Base-by-base conservation (phyloP, 2,113 vertebrate species). In the Campylomormyrus numenius region DNA sequence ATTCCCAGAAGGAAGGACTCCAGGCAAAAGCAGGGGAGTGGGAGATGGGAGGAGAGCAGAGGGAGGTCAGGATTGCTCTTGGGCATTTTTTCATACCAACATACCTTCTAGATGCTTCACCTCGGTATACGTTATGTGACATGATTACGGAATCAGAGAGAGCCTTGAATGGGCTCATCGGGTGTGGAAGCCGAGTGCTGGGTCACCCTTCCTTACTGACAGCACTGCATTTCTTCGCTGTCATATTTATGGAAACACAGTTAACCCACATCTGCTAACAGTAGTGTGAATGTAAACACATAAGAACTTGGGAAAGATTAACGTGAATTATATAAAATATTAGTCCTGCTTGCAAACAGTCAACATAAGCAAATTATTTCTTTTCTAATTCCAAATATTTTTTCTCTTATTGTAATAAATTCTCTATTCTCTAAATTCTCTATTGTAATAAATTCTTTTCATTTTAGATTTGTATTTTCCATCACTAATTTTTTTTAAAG, bases 1-100 rank as follows among this genome's bases (percentile, higher is more conserved):
- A 50, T 87, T 94, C 89, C 93, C 93, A 95, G 93, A 95, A 93
- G 93, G 92, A 91, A 0, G 4, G 88, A 88, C 89, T 91, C 88
- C 85, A 89, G 56, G 83, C 53, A 1, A 89, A 35, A 70, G 39
- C 45, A 85, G 90, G 7, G 48, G 48, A 53, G 74, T 66, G 70
- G 91, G 91, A 80, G n/a, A 88, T 58, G 90, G 89, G 90, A 91
- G 74, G 91, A 49, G 91, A 45, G 91, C 91, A 91, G 91, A 84
- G 85, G 66, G 48, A 80, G 52, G 24, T 83, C 70, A 91, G 1
- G 56, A 53, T 89, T 88, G 87, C 92, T 66, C 88, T 86, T 35
- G 39, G 19, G 5, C 0, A 0, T 27, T 10, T 66, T 66, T 66
- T 66, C 62, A 66, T 27, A 66, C n/a, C n/a, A 66, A 27, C n/a